Conservation (phyloP, 1,140 invertebrate genomes). For the Atta cephalotes region DNA sequence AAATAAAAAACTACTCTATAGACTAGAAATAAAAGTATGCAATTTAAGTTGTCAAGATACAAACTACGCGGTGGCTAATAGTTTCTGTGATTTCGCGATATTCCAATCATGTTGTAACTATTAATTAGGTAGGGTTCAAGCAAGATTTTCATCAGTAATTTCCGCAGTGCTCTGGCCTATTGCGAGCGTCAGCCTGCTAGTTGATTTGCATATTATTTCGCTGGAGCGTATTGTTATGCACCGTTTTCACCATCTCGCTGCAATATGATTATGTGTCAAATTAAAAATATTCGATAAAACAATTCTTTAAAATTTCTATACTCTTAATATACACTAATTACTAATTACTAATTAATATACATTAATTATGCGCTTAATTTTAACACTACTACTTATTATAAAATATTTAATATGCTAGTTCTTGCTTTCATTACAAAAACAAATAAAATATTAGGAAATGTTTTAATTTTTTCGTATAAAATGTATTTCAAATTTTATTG, state of each 20-base stretch:
- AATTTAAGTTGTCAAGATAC: background rate
- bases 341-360: too few species aligned
- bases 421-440: background rate
- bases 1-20: background rate
- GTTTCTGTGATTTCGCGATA: conserved; percentile 76
- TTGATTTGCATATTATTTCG: conserved; percentile 82
- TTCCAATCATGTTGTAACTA: conserved; percentile 79
- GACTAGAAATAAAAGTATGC: background rate
- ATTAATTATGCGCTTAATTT: too few species aligned
- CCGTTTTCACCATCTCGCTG: conserved; percentile 65
- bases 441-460: background rate
- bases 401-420: background rate
- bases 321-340: background rate
- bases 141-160: conserved; percentile 84
- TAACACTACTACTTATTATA: background rate
- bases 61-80: conserved; percentile 35
- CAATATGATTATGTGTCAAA: conserved; percentile 36
- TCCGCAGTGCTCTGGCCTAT: conserved; percentile 71
- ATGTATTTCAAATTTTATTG: background rate
- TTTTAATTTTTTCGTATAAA: conserved; percentile 6
- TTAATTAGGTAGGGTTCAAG: conserved; percentile 82
- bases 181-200: conserved; percentile 69
- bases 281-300: conserved; percentile 21
- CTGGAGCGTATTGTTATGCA: conserved; percentile 57
- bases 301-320: background rate